Evolutionary conservation across 2,113 vertebrate genomes (phyloP).

Genomic region (Scomber scombrus): DNA sequence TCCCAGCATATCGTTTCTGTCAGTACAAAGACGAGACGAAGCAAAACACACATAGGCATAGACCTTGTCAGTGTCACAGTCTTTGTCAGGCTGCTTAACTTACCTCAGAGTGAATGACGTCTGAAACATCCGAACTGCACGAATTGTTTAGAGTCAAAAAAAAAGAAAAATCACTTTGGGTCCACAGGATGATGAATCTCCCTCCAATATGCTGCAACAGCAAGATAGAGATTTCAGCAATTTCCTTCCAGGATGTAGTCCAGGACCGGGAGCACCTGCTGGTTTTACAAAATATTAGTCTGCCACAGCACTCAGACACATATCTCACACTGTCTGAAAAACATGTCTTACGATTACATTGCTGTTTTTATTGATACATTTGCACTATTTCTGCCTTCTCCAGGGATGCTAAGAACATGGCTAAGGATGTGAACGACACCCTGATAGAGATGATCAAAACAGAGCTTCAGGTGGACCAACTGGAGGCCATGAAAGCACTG

Average conservation of each 20-base stretch:
- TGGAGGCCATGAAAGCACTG: conserved; percentile 91
- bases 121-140: conserved; percentile 41
- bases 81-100: conserved; percentile 19
- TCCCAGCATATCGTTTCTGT: conserved; percentile 3
- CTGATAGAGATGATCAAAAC: conserved; percentile 88
- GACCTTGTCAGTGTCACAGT: conserved; percentile 16
- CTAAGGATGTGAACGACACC: conserved; percentile 90
- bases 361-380: not conserved
- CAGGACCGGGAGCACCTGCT: conserved; percentile 8
- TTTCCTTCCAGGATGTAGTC: conserved; percentile 43
- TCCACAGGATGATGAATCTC: conserved; percentile 49
- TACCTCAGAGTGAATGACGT: conserved; percentile 49
- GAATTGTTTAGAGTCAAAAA: conserved; percentile 25
- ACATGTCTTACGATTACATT: not conserved
- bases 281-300: conserved; percentile 18
- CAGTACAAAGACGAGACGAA: conserved; percentile 29
- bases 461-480: conserved; percentile 85
- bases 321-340: not conserved
- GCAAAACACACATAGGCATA: not conserved
- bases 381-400: not conserved
- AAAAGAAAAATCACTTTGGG: conserved; percentile 30
- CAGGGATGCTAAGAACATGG: conserved; percentile 98
- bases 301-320: not conserved
- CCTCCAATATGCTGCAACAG: conserved; percentile 47
- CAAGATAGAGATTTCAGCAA: conserved; percentile 49